Conservation (phyloP, 2,797 vertebrate species). For the Enteromius radiatus region DNA sequence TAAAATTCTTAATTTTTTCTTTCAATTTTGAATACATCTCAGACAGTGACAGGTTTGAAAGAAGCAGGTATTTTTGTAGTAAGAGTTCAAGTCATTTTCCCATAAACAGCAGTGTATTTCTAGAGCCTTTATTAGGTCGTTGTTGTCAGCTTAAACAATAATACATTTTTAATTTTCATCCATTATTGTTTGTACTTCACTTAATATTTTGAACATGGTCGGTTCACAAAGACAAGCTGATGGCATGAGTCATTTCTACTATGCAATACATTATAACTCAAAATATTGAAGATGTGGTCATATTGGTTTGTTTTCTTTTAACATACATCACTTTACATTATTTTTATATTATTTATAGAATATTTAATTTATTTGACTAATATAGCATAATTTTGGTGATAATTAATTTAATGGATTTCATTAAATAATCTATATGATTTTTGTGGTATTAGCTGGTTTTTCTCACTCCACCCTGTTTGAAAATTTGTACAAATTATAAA, state of each 20-base stretch:
- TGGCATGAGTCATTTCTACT: neutral
- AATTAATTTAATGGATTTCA: neutral
- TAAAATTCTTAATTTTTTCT: slow-evolving; percentile 1
- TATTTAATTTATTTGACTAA: neutral
- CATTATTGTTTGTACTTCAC: slow-evolving; percentile 1
- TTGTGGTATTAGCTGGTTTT: neutral
- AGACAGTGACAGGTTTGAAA: neutral
- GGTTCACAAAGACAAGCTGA: slow-evolving; percentile 5
- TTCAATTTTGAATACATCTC: neutral
- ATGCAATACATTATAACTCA: neutral
- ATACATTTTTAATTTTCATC: neutral
- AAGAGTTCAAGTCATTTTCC: neutral
- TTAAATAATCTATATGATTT: neutral
- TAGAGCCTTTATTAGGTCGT: neutral
- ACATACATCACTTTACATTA: no score
- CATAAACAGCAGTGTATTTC: neutral
- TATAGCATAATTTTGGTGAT: neutral
- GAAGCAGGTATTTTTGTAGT: neutral
- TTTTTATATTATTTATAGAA: neutral
- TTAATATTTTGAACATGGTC: neutral
- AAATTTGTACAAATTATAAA: neutral
- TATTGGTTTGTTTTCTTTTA: no score
- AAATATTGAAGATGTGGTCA: neutral
- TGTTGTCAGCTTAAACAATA: neutral
- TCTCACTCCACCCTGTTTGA: neutral